Conservation (phyloP, 2,797 vertebrate genomes). For the Emys orbicularis region DNA sequence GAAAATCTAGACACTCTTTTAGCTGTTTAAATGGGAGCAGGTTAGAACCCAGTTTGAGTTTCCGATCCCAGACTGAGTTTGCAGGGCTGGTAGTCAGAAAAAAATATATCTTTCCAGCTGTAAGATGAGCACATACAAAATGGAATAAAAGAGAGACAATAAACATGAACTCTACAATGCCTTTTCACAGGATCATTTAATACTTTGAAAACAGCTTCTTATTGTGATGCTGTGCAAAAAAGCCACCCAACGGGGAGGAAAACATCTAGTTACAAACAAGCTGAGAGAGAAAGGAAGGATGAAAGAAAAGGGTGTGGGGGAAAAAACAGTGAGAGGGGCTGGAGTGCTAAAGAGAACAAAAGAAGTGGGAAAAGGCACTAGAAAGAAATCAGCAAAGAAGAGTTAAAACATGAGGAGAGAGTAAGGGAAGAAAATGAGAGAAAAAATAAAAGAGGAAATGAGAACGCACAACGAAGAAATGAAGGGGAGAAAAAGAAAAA, state of each 20-base stretch:
- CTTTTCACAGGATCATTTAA: background rate
- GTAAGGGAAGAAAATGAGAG: background rate
- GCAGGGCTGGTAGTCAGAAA: background rate
- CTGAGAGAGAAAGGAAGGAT: background rate
- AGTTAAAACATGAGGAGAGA: background rate
- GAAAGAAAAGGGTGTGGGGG: background rate
- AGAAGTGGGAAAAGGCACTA: background rate
- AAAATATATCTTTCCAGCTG: background rate
- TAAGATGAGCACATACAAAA: background rate
- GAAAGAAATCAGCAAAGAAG: background rate
- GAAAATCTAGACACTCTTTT: background rate
- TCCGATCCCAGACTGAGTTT: background rate
- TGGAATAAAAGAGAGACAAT: background rate
- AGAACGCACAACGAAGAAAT: background rate
- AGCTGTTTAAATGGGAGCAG: background rate
- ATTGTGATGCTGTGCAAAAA: background rate
- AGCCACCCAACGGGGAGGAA: background rate
- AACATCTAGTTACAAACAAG: background rate
- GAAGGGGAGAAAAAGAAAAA: background rate
- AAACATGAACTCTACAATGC: background rate
- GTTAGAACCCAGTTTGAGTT: background rate
- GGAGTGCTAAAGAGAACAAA: background rate
- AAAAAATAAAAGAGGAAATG: background rate
- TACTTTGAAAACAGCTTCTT: rapidly evolving
- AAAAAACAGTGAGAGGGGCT: background rate